Conservation (phyloP, 2,797 vertebrate genomes). For the Bothrops alternatus region DNA sequence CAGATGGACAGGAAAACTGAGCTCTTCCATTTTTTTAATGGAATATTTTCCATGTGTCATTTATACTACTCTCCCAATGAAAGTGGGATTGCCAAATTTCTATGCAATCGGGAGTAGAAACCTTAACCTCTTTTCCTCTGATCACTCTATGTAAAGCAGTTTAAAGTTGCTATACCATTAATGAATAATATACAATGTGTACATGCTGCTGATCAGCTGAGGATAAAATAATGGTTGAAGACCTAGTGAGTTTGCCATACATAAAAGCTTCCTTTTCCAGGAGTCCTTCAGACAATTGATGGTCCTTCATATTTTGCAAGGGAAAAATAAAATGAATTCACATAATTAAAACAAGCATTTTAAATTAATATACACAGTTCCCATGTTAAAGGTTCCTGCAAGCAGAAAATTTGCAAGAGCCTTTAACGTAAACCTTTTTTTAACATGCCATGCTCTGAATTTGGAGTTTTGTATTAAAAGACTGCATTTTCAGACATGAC, state of each 20-base stretch:
- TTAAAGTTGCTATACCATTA: not conserved
- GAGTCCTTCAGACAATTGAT: not conserved
- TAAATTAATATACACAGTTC: slow-evolving; percentile 10
- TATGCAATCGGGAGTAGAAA: not conserved
- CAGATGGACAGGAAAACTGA: not conserved
- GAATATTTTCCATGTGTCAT: not conserved
- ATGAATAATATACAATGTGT: not conserved
- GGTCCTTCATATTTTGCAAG: not conserved
- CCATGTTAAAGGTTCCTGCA: slow-evolving; percentile 6
- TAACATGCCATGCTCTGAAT: not conserved
- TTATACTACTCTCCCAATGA: not conserved
- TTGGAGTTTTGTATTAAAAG: not conserved
- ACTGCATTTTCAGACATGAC: not conserved
- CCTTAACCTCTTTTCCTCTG: not conserved
- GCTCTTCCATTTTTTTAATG: not conserved
- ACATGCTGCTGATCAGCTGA: not conserved
- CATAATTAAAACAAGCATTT: not conserved
- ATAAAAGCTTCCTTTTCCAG: not conserved
- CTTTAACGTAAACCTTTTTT: slow-evolving; percentile 21
- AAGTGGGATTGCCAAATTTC: not conserved
- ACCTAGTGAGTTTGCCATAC: not conserved
- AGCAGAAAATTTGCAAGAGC: not conserved
- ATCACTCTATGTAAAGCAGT: not conserved
- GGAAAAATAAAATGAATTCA: not conserved
- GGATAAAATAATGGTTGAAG: not conserved